Evolutionary conservation across 2,888 invertebrate genomes (phyloP).

Genomic region (Mystacides longicornis): DNA sequence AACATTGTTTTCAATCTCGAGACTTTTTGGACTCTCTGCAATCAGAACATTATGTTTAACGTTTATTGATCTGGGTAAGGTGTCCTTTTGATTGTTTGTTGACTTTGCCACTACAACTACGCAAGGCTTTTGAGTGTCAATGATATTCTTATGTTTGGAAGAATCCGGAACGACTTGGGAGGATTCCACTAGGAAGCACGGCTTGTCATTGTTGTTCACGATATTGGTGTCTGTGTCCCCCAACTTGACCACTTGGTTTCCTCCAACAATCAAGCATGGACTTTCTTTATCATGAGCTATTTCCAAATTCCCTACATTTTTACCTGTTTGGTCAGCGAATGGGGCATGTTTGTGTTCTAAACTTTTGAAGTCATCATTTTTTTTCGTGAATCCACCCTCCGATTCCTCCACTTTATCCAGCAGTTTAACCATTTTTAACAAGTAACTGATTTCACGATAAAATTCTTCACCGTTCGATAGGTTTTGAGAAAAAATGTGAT

Average conservation of each 20-base stretch:
- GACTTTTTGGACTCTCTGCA: neutral
- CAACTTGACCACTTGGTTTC: neutral
- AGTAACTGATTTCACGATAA: conserved; percentile 6
- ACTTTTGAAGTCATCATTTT: neutral
- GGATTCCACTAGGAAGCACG: neutral
- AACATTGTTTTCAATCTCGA: neutral
- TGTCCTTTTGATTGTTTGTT: neutral
- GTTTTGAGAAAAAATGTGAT: neutral
- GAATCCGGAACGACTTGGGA: neutral
- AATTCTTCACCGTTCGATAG: neutral
- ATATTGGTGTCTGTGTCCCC: neutral
- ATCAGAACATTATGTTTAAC: neutral
- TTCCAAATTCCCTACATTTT: neutral
- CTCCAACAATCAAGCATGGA: neutral
- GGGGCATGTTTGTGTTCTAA: neutral
- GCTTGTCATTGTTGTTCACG: conserved; percentile 7
- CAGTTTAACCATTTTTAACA: conserved; percentile 7
- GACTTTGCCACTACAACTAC: neutral
- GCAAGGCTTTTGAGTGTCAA: neutral
- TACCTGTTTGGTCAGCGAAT: neutral
- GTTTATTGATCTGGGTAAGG: neutral
- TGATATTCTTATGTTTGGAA: neutral
- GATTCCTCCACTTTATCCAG: neutral
- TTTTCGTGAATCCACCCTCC: neutral
- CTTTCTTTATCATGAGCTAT: neutral